These are phyloP conservation scores for Drosophila pachea DNA, from an alignment of 1,140 invertebrate genomes.

Conservation along the genomic window DNA sequence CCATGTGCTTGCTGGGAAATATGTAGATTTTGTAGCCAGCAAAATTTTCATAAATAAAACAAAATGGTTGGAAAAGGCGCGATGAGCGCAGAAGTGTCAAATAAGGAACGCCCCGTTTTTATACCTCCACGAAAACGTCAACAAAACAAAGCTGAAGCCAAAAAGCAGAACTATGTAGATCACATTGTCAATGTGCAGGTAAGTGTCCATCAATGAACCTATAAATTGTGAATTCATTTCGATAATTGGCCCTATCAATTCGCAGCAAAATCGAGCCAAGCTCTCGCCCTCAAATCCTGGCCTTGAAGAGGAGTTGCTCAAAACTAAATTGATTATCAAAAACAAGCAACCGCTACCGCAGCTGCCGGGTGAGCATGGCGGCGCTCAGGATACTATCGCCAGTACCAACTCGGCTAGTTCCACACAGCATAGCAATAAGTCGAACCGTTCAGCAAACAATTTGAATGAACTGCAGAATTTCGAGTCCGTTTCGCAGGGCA, in stretches of 20 bases:
- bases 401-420: conserved; percentile 70
- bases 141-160: conserved; percentile 79
- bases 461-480: conserved; percentile 78
- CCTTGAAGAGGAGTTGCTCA: conserved; percentile 73
- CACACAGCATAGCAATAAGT: conserved; percentile 68
- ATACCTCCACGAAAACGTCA: conserved; percentile 82
- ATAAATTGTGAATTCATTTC: not conserved
- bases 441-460: conserved; percentile 61
- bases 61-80: conserved; percentile 72
- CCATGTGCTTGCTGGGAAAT: not conserved
- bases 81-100: conserved; percentile 53
- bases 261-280: conserved; percentile 79
- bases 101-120: conserved; percentile 81
- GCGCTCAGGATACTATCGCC: conserved; percentile 58
- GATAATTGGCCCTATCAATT: conserved; percentile 37
- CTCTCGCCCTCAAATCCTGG: conserved; percentile 75
- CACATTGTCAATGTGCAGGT: conserved; percentile 83
- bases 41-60: not conserved
- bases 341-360: conserved; percentile 77
- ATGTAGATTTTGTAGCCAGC: conserved; percentile 25
- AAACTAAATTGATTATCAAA: conserved; percentile 75
- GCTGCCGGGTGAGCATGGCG: conserved; percentile 58
- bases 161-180: conserved; percentile 82
- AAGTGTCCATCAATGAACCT: too few species aligned
- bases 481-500: conserved; percentile 68